These are phyloP conservation scores for Hydrozoanthus gracilis DNA, from an alignment of 92 coral and sea anemone genomes.

Conservation along the genomic window DNA sequence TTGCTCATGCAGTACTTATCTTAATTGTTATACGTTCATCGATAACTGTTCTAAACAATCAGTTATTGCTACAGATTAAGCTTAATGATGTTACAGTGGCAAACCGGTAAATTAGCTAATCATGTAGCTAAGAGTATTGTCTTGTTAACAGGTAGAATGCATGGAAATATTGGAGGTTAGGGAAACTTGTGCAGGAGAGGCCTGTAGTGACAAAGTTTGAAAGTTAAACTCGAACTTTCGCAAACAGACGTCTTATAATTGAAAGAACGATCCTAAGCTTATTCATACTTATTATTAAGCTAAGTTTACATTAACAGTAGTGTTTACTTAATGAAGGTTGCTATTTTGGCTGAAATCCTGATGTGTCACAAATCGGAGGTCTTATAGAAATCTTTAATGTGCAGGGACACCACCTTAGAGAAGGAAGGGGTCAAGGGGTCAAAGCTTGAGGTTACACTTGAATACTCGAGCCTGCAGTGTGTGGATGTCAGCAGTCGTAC, in stretches of 20 bases:
- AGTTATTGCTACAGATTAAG: neutral
- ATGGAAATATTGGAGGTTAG: too few relatives aligned
- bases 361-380: too few relatives aligned
- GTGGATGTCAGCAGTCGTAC: conserved; percentile 87
- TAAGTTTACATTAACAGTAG: too few relatives aligned
- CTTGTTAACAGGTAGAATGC: neutral
- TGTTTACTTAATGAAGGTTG: too few relatives aligned
- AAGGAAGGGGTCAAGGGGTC: conserved; percentile 92
- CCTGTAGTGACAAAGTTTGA: too few relatives aligned
- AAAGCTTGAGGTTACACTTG: conserved; percentile 77
- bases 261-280: too few relatives aligned
- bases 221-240: too few relatives aligned
- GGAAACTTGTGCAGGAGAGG: too few relatives aligned
- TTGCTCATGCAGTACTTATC: neutral
- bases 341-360: too few relatives aligned
- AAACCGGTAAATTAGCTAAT: neutral
- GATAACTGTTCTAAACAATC: too few relatives aligned
- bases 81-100: neutral
- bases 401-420: conserved; percentile 79
- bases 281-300: neutral
- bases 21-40: too few relatives aligned
- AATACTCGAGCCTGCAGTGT: conserved; percentile 73
- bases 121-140: neutral
- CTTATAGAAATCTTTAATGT: neutral
- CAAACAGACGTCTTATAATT: too few relatives aligned